Evolutionary conservation across 2,888 invertebrate genomes (phyloP).

Genomic region (Lottia scabra): DNA sequence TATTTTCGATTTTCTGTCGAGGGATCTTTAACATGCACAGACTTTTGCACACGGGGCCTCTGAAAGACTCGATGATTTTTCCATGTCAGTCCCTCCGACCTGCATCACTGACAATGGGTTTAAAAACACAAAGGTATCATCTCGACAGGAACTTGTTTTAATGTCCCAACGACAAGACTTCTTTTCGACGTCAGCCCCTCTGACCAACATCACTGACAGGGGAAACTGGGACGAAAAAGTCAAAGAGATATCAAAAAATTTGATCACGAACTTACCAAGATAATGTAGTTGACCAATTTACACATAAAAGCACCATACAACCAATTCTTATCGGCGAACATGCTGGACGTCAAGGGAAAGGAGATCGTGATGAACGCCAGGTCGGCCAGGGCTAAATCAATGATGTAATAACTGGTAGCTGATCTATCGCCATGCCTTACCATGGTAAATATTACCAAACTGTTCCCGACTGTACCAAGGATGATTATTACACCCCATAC

Average conservation of each 20-base stretch:
- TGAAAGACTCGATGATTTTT: no score
- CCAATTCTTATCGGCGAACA: conserved; percentile 52
- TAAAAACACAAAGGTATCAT: no score
- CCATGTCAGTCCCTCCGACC: no score
- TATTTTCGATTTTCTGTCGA: no score
- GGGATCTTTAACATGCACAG: no score
- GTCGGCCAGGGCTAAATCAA: conserved; percentile 62
- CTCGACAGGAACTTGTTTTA: no score
- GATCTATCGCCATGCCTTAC: conserved; percentile 55
- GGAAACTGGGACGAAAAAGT: no score
- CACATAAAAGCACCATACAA: conserved; percentile 58
- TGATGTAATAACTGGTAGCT: conserved; percentile 61
- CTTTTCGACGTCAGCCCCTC: no score
- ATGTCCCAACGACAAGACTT: no score
- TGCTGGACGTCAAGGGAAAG: conserved; percentile 55
- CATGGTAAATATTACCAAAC: conserved; percentile 59
- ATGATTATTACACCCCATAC: conserved; percentile 53
- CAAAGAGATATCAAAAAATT: neutral
- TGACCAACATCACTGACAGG: no score
- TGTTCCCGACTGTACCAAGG: conserved; percentile 56
- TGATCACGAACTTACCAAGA: conserved; percentile 63
- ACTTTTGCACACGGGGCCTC: no score
- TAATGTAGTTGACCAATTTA: conserved; percentile 58
- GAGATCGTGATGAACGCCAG: conserved; percentile 59
- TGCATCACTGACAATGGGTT: no score